Evolutionary conservation across 2,797 vertebrate species (phyloP), one percentile per base, ranked within the genome.

Genomic region (Trematomus bernacchii): DNA sequence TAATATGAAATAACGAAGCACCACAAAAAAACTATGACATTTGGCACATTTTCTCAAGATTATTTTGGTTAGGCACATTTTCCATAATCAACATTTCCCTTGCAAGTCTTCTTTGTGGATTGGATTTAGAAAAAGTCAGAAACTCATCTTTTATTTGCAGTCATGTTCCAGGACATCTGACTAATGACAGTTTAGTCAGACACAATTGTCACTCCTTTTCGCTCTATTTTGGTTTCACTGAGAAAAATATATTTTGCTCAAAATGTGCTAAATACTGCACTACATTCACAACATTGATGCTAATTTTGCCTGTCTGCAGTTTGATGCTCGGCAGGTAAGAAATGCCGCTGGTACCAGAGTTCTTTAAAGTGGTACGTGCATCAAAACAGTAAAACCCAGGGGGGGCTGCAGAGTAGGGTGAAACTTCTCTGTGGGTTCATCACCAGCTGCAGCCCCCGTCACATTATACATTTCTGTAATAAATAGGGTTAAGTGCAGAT

Each of bases 281-380:
- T 2, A 10, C 14, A 1, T 60, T 33, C 16, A 47, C 40, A 40
- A 67, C 9, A 18, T 23, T 3, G 9, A 48, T 2, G 1, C 15
- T 27, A 59, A 14, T 16, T 50, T n/a, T 53, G 37, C 14, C 23
- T 50, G 18, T 67, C 33, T 73, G 58, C n/a, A 59, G 12, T 53
- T n/a, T 33, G 46, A 57, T 51, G 18, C n/a, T 21, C 23, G 40
- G 19, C 40, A 30, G 19, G n/a, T 21, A 21, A 52, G 15, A 61
- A 7, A 15, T 52, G 47, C 9, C 13, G 14, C 15, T 16, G 12
- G 7, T 54, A 61, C 44, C 6, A 1, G 18, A 2, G 14, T 16
- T 46, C 46, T 13, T 33, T 2, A 63, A 63, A 46, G 16, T 62
- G 13, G n/a, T 37, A 16, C 19, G 1, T 18, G 21, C 66, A 10